phyloP scores from a whole-genome alignment of 2,888 invertebrate species.

The Aelia acuminata region DNA sequence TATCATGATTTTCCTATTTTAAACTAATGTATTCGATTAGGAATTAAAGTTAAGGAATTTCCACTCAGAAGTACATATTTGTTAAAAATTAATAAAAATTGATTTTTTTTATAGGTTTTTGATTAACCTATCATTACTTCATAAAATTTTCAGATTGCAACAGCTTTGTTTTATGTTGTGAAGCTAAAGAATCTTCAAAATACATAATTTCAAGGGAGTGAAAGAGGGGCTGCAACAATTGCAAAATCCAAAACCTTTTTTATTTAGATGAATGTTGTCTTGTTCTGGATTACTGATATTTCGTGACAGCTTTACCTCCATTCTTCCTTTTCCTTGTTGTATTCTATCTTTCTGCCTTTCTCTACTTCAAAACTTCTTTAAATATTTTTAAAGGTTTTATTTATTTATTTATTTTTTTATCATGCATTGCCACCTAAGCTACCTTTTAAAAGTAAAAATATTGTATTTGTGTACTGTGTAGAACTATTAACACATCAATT shows the following conservation, averaged over 20 bases:
- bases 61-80: conserved; percentile 42
- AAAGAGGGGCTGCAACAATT: conserved; percentile 64
- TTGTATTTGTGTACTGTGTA: conserved; percentile 59
- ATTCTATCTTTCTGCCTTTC: conserved; percentile 62
- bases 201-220: conserved; percentile 57
- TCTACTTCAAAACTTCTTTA: conserved; percentile 58
- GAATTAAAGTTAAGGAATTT: conserved; percentile 47
- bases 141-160: conserved; percentile 61
- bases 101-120: conserved; percentile 59
- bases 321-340: conserved; percentile 61
- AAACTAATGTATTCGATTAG: conserved; percentile 39
- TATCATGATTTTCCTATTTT: conserved; percentile 44
- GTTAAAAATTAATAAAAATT: conserved; percentile 49
- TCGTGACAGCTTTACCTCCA: conserved; percentile 59
- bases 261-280: conserved; percentile 62
- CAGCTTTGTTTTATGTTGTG: conserved; percentile 50
- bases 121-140: conserved; percentile 60
- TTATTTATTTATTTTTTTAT: conserved; percentile 50
- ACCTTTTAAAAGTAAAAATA: conserved; percentile 58
- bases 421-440: conserved; percentile 62
- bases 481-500: conserved; percentile 59
- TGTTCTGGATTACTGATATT: conserved; percentile 61
- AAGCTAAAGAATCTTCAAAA: conserved; percentile 12
- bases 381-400: conserved; percentile 49
- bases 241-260: conserved; percentile 59